Evolutionary conservation across 2,888 invertebrate species (phyloP).

Genomic region (Meta bourneti): DNA sequence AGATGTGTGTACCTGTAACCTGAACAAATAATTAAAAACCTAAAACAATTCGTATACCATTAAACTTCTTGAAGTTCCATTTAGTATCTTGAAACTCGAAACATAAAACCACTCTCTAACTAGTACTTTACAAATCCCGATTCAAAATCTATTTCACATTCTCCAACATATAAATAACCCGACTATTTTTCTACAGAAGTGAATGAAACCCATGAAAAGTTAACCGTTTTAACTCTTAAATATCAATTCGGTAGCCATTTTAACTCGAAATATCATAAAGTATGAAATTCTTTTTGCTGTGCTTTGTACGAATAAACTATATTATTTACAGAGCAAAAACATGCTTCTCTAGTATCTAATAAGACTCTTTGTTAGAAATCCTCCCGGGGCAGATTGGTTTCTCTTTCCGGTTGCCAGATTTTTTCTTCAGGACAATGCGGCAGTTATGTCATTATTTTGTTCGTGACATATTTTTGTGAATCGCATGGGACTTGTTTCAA

Average conservation of each 20-base stretch:
- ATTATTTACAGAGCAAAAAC: neutral
- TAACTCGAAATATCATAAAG: neutral
- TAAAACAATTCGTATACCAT: no score
- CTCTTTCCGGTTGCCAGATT: neutral
- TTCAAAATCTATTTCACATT: no score
- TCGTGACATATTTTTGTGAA: neutral
- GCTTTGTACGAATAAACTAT: neutral
- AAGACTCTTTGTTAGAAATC: neutral
- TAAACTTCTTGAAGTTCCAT: no score
- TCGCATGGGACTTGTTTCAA: neutral
- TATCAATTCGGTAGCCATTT: neutral
- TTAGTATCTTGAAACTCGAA: no score
- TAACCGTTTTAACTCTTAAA: neutral
- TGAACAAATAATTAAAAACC: no score
- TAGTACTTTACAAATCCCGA: no score
- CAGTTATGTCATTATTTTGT: neutral
- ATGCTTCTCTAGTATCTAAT: neutral
- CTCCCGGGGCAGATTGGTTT: neutral
- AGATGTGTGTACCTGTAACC: no score
- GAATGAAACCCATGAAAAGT: no score
- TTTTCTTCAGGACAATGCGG: neutral
- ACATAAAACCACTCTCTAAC: no score
- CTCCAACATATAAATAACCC: no score
- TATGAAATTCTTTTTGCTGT: neutral
- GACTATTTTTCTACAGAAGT: no score